phyloP scores from a whole-genome alignment of 2,797 vertebrate species.

The Thamnophis elegans region DNA sequence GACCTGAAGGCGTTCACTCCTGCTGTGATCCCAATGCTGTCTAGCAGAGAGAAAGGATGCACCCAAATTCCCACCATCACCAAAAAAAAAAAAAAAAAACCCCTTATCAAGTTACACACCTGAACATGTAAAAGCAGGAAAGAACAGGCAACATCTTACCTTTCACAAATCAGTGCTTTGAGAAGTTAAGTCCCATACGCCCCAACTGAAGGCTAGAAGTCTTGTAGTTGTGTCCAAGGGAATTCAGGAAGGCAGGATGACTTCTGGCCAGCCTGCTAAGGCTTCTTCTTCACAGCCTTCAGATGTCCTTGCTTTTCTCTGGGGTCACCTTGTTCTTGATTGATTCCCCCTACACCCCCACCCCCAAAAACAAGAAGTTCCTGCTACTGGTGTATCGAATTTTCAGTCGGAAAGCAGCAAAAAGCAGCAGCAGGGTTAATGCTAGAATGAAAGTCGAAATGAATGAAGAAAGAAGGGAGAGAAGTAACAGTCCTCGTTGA shows the following conservation, averaged over 20 bases:
- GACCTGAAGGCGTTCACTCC: too few species aligned
- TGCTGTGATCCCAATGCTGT: background rate
- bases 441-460: slow-evolving; percentile 16
- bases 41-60: slow-evolving; percentile 33
- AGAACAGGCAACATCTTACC: slow-evolving; percentile 64
- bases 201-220: slow-evolving; percentile 65
- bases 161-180: slow-evolving; percentile 72
- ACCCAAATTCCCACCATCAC: slow-evolving; percentile 14
- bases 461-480: slow-evolving; percentile 66
- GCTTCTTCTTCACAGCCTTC: slow-evolving; percentile 64
- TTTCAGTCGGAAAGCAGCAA: slow-evolving; percentile 70
- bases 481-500: slow-evolving; percentile 66
- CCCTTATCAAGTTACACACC: slow-evolving; percentile 29
- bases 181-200: slow-evolving; percentile 76
- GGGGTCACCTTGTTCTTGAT: background rate
- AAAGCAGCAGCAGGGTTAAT: slow-evolving; percentile 62
- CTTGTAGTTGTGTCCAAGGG: background rate
- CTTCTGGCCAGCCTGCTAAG: slow-evolving; percentile 53
- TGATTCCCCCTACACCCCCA: background rate
- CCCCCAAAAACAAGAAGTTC: slow-evolving; percentile 55
- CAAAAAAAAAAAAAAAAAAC: too few species aligned
- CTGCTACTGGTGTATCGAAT: slow-evolving; percentile 69
- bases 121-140: background rate
- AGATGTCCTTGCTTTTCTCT: slow-evolving; percentile 58
- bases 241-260: slow-evolving; percentile 52